Percentiles rank a stretch among this genome's conserved stretches.
phyloP scores from a whole-genome alignment of 1,140 invertebrate species.

The Acyrthosiphon pisum region DNA sequence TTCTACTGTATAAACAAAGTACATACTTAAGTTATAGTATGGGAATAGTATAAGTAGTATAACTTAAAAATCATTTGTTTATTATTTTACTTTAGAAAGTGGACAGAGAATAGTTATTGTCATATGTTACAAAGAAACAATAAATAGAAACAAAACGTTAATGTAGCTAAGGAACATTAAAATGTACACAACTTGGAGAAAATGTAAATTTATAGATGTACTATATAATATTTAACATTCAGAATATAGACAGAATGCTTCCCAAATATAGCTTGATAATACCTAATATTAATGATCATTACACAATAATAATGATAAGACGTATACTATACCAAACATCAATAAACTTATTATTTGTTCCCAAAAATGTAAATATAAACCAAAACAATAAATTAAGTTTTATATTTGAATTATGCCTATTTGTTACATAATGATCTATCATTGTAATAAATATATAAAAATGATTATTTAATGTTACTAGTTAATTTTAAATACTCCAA shows the following conservation, averaged over 20 bases:
- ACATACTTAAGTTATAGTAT: neutral
- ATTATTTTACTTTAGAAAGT: neutral
- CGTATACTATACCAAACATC: neutral
- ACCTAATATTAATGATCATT: neutral
- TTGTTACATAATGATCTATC: too few relatives aligned
- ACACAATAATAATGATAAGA: neutral
- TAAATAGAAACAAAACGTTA: neutral
- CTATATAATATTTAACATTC: neutral
- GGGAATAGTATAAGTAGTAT: neutral
- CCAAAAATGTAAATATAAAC: neutral
- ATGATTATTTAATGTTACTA: neutral
- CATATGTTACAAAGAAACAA: neutral
- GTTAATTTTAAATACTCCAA: neutral
- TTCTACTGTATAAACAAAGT: neutral
- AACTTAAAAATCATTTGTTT: neutral
- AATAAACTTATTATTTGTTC: neutral
- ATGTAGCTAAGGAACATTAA: neutral
- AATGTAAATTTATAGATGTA: neutral
- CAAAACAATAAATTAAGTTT: neutral
- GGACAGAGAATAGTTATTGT: neutral
- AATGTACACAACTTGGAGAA: neutral
- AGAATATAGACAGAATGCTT: neutral
- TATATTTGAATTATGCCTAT: too few relatives aligned
- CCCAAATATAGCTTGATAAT: neutral
- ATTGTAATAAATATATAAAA: neutral